Evolutionary conservation across 2,113 vertebrate species (phyloP).

Genomic region (Martes martes): DNA sequence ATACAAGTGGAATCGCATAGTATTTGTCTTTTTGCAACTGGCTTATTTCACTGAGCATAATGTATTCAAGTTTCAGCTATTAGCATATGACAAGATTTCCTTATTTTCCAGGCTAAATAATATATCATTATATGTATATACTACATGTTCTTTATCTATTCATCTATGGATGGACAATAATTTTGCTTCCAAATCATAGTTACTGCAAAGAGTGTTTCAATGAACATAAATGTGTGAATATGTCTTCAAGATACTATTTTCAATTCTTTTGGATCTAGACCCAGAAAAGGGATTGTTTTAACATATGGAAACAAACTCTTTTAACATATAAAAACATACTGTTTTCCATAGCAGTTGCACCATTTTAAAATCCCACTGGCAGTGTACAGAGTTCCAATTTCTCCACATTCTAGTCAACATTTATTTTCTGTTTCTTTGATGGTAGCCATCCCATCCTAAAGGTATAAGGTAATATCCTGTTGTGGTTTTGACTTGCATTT

Average conservation of each 20-base stretch:
- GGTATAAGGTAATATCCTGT: neutral
- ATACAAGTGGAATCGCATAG: neutral
- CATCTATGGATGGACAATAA: neutral
- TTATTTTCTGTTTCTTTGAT: neutral
- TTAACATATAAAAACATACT: neutral
- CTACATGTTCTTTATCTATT: neutral
- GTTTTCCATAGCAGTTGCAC: neutral
- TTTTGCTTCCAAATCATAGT: neutral
- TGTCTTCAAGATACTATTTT: neutral
- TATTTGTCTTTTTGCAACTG: neutral
- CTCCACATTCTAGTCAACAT: neutral
- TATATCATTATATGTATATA: neutral
- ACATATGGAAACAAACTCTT: neutral
- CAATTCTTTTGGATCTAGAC: neutral
- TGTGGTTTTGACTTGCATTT: neutral
- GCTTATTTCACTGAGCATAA: neutral
- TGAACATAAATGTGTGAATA: neutral
- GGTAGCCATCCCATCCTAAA: neutral
- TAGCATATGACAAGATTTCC: neutral
- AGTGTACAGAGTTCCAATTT: neutral
- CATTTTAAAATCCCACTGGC: neutral
- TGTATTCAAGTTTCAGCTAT: neutral
- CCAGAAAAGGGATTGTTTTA: neutral
- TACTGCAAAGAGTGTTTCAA: neutral
- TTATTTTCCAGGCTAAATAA: neutral